Base-by-base conservation (phyloP, 2,797 vertebrate species). In the Calcarius lapponicus region DNA sequence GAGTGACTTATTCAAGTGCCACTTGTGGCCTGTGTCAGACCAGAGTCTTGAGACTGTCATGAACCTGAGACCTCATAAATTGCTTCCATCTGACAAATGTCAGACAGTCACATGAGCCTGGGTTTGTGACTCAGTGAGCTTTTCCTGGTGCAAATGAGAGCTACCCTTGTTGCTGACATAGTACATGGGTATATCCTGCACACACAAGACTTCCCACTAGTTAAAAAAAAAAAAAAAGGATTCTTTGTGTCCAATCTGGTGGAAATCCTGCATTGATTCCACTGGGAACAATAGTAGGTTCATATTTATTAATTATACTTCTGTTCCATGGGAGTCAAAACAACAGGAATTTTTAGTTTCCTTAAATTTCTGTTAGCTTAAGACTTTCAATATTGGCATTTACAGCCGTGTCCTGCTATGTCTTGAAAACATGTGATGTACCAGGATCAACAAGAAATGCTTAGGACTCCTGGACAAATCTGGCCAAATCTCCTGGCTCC, bases 131-230 rank as follows among this genome's bases (percentile, higher is more conserved):
- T 73, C 53, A 1, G 16, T 34, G 69, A 28, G 21, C 47, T 90
- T 78, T 70, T 86, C 29, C 67, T 45, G 60, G 67, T 80, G 54
- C 38, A 69, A 57, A 28, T 36, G 28, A 76, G 47, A 67, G 32
- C 34, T 61, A 5, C 0, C 0, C 17, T 75, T 64, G 20, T 1
- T 81, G 66, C 53, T 73, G 45, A 7, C 19, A 3, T 6, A 20
- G 24, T 57, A 10, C 6, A 0, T 36, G 29, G 10, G 3, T 74
- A n/a, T 53, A 40, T 50, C 29, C 67, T 72, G 79, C 18, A 43
- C 25, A 56, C 50, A n/a, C 25, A 29, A 58, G 17, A 3, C 11
- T 72, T 51, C 5, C 9, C 15, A 38, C 16, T 29, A 31, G 14
- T 62, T 75, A 1, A 32, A 61, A 42, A n/a, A 43, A 50, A 36